phyloP scores from a whole-genome alignment of 2,113 vertebrate genomes.

The Triplophysa siluroides region DNA sequence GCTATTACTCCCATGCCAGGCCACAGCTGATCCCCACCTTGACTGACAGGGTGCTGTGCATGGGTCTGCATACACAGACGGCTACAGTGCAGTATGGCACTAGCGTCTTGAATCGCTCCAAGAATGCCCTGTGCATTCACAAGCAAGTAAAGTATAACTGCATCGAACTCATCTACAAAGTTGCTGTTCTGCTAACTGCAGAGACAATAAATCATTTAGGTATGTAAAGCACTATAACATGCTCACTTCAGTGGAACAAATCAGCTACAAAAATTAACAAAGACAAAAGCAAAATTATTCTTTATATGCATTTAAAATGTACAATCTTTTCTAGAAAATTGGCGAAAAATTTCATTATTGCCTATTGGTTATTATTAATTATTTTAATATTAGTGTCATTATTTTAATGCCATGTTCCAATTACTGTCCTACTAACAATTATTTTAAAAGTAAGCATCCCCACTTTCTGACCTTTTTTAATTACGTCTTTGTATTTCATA shows the following conservation, averaged over 20 bases:
- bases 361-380: no score
- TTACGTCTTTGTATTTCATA: no score
- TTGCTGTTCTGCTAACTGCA: not conserved
- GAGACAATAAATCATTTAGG: slow-evolving; percentile 1
- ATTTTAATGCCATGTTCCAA: no score
- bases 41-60: slow-evolving; percentile 84
- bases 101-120: slow-evolving; percentile 24
- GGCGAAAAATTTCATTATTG: no score
- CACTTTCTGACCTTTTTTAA: no score
- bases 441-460: no score
- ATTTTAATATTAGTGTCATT: no score
- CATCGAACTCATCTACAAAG: not conserved
- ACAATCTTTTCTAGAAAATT: no score
- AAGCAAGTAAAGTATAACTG: not conserved
- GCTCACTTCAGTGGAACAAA: not conserved
- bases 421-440: no score
- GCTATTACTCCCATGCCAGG: slow-evolving; percentile 91
- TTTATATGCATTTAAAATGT: no score
- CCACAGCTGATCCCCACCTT: slow-evolving; percentile 93
- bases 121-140: not conserved
- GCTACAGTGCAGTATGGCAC: slow-evolving; percentile 60
- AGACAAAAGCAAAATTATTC: no score
- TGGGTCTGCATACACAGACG: slow-evolving; percentile 65
- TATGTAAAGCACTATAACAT: not conserved
- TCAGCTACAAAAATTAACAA: not conserved